Evolutionary conservation across 2,797 vertebrate species (phyloP), one percentile per base, ranked within the genome.

Genomic region (Podargus strigoides): DNA sequence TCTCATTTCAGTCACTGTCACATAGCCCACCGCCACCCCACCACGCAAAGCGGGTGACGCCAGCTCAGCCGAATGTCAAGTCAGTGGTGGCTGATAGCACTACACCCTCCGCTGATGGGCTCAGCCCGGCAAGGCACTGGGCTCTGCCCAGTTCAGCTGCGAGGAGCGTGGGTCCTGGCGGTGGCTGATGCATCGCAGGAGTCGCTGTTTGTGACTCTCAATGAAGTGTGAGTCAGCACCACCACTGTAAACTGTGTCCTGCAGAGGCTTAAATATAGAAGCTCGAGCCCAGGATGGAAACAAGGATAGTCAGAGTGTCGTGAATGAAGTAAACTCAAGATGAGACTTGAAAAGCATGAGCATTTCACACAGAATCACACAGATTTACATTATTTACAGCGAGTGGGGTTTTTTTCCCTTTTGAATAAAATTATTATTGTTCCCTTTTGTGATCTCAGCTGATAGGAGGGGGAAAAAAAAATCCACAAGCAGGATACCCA

Each of bases 171-270:
- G 78, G 81, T 24, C 79, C 80, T 12, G 41, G 28, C 1, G 0
- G 44, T 3, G 6, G 67, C 73, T 85, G 88, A 46, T 75, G 90
- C 66, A 86, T 77, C 49, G 0, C 76, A 55, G 85, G 64, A 94
- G 73, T 36, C 90, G 30, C 91, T 14, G 60, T 49, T 50, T 49
- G 92, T 84, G 92, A 91, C 76, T 92, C 89, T 5, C 79, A 89
- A 83, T 83, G 89, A 87, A 83, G 89, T 3, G 87, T 92, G 87
- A 96, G 76, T 93, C 95, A 96, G 91, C 93, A 83, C 17, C 0
- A 1, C 56, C 87, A 23, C 76, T 68, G 52, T 44, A 75, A 94
- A 68, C 53, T 26, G 19, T 13, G 72, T 62, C 93, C 95, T 89
- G 78, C 6, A 0, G 64, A 82, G 81, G 12, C 56, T 87, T 56